phyloP scores from a whole-genome alignment of 2,888 invertebrate species.

The Dicranocentrus wangi region DNA sequence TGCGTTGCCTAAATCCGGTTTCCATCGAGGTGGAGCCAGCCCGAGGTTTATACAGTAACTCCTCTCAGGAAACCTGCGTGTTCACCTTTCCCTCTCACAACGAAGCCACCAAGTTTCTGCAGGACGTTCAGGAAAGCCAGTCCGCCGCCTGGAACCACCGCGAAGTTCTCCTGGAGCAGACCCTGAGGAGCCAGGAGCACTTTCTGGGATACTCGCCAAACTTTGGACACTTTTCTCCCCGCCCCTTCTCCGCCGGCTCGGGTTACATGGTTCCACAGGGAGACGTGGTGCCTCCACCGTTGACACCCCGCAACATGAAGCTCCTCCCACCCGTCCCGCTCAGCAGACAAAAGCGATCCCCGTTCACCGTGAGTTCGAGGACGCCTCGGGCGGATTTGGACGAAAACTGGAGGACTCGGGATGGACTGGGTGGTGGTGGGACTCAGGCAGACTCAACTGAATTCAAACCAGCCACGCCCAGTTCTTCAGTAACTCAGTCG shows the following conservation, averaged over 20 bases:
- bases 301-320: constrained; percentile 50
- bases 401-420: constrained; percentile 52
- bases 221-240: constrained; percentile 43
- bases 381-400: constrained; percentile 51
- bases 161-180: constrained; percentile 49
- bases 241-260: constrained; percentile 45
- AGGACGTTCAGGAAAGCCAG: constrained; percentile 52
- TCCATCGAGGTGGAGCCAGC: constrained; percentile 53
- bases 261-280: constrained; percentile 31
- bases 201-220: constrained; percentile 17
- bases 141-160: constrained; percentile 48
- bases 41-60: not conserved
- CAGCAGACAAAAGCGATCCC: constrained; percentile 40
- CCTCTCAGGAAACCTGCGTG: constrained; percentile 51
- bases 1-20: constrained; percentile 51
- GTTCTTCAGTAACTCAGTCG: constrained; percentile 42
- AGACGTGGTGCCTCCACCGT: constrained; percentile 20
- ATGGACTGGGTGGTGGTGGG: not conserved
- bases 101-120: constrained; percentile 44
- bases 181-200: constrained; percentile 26
- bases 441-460: not conserved
- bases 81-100: constrained; percentile 45
- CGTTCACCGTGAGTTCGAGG: constrained; percentile 47
- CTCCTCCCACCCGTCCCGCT: constrained; percentile 35
- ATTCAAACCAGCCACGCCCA: too few species aligned